Base-by-base conservation (phyloP, 2,113 vertebrate genomes). In the Catharus minimus region DNA sequence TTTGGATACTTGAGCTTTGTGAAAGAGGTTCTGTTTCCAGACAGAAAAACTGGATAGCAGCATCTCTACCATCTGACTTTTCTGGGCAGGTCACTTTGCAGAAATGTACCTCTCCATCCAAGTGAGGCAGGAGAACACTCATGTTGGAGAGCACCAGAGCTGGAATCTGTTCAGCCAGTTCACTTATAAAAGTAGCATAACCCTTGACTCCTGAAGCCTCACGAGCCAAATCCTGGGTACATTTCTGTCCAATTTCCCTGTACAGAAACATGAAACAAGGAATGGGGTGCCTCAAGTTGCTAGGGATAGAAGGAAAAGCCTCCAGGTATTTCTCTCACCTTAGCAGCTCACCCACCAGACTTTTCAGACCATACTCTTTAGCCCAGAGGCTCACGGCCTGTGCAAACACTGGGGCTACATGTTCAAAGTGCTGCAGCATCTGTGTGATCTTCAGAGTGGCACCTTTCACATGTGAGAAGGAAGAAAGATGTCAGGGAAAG, bases 361-460 rank as follows among this genome's bases (percentile, higher is more conserved):
- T 97, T 92, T 98, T 98, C 94, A 99, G 95, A 46, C 98, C 98
- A 49, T 99, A 99, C 21, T 99, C 98, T 5, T 97, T 97, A 85
- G 97, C 98, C 99, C 99, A 99, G 10, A 98, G 89, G 64, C 96
- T 98, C 88, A 99, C 98, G 5, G 99, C 98, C 43, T 98, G 98
- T 1, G 98, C 99, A 90, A 99, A 98, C 30, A 99, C 98, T 0
- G 98, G 89, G 3, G 98, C 97, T 73, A 99, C 96, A 57, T 99
- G 99, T 86, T 99, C 99, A 26, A 99, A 99, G 94, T 99, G 98
- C 95, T 99, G 99, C 62, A 99, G 94, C 97, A 99, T 95, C 97
- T 99, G 99, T 7, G 98, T 98, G 85, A 99, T 98, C 96, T 98
- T 99, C 76, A 99, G 97, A 60, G 98, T 98, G 14, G 98, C 98